These are phyloP conservation scores for Microctonus aethiopoides DNA, from an alignment of 2,888 invertebrate genomes.

Conservation along the genomic window DNA sequence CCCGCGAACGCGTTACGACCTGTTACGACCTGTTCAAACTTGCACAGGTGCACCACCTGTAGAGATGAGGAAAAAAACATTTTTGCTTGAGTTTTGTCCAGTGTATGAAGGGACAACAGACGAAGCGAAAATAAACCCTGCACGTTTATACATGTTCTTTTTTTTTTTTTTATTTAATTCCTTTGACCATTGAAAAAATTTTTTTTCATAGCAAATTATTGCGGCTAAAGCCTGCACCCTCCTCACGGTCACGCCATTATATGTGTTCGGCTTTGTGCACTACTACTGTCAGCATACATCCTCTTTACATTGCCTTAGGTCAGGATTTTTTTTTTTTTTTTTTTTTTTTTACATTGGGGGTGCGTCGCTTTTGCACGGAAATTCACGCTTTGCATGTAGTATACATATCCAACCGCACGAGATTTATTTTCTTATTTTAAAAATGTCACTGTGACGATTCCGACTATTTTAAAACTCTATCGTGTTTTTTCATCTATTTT, in stretches of 20 bases:
- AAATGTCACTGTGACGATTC: no score
- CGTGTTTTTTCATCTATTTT: no score
- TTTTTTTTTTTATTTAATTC: background rate
- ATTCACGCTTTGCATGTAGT: background rate
- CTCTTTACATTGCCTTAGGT: background rate
- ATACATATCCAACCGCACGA: no score
- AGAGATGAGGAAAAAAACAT: conserved; percentile 3
- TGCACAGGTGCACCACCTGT: conserved; percentile 53
- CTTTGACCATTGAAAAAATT: background rate
- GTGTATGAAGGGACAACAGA: background rate
- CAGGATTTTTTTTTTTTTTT: background rate
- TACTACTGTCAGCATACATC: background rate
- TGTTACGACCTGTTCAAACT: conserved; percentile 62
- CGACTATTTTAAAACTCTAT: no score
- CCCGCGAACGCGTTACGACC: conserved; percentile 48
- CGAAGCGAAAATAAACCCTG: background rate
- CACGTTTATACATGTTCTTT: background rate
- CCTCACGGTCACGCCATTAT: background rate
- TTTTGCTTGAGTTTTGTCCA: conserved; percentile 1
- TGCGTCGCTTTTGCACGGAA: background rate
- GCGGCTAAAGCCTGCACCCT: conserved; percentile 6
- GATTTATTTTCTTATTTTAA: no score
- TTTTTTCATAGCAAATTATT: background rate
- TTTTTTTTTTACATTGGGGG: background rate
- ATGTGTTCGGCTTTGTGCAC: background rate